Conservation (phyloP, 1,140 invertebrate genomes). For the Matsumurasca onukii region DNA sequence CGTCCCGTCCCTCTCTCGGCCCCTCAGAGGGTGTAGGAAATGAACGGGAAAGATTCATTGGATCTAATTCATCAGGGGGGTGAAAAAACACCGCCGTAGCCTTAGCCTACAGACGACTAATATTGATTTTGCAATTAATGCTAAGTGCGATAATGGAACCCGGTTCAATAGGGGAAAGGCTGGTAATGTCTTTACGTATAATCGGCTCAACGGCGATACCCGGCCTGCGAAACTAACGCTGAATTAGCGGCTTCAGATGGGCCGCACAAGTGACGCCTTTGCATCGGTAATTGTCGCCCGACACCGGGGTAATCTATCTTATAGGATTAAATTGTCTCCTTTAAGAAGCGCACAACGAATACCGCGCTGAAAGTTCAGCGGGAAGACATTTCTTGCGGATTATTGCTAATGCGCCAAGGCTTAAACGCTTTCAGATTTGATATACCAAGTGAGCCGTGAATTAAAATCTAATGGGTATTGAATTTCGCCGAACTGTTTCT, state of each 20-base stretch:
- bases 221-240: conserved; percentile 8
- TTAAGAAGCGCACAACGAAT: too few species aligned
- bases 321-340: too few species aligned
- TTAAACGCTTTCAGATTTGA: too few species aligned
- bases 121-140: conserved; percentile 44
- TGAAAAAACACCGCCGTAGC: conserved; percentile 6
- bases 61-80: conserved; percentile 38
- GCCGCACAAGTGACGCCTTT: not conserved
- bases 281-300: not conserved
- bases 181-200: conserved; percentile 14
- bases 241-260: conserved; percentile 12
- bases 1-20: too few species aligned
- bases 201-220: conserved; percentile 11
- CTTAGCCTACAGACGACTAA: conserved; percentile 29
- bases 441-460: too few species aligned
- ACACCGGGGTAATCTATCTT: too few species aligned
- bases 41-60: conserved; percentile 39
- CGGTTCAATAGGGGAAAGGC: conserved; percentile 7
- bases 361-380: too few species aligned
- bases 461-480: too few species aligned
- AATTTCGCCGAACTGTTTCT: too few species aligned
- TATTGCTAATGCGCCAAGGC: too few species aligned
- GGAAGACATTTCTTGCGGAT: too few species aligned
- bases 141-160: conserved; percentile 41
- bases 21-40: conserved; percentile 31